Percentiles rank a stretch among this genome's conserved stretches.
phyloP scores from a whole-genome alignment of 1,140 invertebrate genomes.

The Drosophila nannoptera region DNA sequence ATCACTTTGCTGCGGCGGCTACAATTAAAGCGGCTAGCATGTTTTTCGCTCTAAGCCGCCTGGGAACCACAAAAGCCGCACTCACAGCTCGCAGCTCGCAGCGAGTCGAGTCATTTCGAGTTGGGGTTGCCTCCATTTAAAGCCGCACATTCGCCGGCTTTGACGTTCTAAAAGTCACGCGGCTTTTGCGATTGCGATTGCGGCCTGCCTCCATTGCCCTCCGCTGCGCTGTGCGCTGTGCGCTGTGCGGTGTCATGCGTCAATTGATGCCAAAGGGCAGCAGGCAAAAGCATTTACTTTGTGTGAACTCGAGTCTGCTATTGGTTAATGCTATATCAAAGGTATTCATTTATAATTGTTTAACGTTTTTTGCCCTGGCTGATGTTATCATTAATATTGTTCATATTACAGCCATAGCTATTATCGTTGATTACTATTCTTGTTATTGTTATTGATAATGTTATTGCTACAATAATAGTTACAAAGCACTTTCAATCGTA shows the following conservation, averaged over 20 bases:
- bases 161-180: constrained; percentile 66
- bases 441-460: too few species aligned
- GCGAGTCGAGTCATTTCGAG: constrained; percentile 25
- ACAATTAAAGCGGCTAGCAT: constrained; percentile 75
- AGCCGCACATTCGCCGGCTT: constrained; percentile 43
- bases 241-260: constrained; percentile 32
- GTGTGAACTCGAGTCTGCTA: too few species aligned
- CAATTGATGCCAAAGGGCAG: constrained; percentile 19
- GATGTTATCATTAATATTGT: too few species aligned
- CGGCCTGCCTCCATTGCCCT: not conserved
- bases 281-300: constrained; percentile 1
- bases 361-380: too few species aligned
- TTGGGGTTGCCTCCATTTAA: constrained; percentile 33
- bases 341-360: too few species aligned
- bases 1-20: constrained; percentile 68
- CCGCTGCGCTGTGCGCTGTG: constrained; percentile 30
- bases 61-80: constrained; percentile 74
- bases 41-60: constrained; percentile 68
- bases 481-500: too few species aligned
- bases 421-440: too few species aligned
- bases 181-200: constrained; percentile 26
- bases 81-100: constrained; percentile 35
- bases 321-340: too few species aligned
- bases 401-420: too few species aligned
- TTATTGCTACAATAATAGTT: too few species aligned